These are phyloP conservation scores for Typhlichthys subterraneus DNA, from an alignment of 2,797 vertebrate genomes.

Conservation along the genomic window DNA sequence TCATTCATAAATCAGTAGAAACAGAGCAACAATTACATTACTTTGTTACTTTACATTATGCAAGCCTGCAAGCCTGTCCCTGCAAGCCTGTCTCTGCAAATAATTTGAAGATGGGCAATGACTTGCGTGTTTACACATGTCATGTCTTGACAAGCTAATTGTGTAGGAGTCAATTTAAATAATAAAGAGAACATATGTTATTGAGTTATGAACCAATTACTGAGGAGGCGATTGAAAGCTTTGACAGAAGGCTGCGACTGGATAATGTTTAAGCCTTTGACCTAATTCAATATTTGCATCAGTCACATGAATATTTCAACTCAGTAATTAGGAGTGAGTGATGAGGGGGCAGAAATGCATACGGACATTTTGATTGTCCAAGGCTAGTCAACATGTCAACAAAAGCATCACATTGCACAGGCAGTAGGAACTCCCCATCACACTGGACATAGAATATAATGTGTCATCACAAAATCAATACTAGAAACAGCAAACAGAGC, in stretches of 20 bases:
- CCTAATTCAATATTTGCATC: constrained; percentile 56
- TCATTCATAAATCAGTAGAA: constrained; percentile 19
- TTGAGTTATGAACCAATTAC: constrained; percentile 51
- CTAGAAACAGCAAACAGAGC: not conserved
- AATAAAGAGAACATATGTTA: constrained; percentile 50
- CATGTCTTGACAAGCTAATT: constrained; percentile 52
- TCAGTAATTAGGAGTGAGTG: constrained; percentile 28
- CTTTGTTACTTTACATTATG: not conserved
- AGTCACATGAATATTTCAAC: constrained; percentile 54
- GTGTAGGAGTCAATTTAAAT: constrained; percentile 54
- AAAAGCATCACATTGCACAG: not conserved
- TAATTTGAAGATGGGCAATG: constrained; percentile 63
- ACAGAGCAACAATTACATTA: constrained; percentile 35
- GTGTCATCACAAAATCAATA: constrained; percentile 1
- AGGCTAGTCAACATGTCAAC: too few species aligned
- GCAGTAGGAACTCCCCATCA: constrained; percentile 9
- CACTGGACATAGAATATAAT: constrained; percentile 20
- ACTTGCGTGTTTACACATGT: constrained; percentile 42
- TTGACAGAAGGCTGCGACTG: constrained; percentile 31
- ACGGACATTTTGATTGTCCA: constrained; percentile 6
- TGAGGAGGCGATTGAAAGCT: constrained; percentile 54
- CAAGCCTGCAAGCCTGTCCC: constrained; percentile 32
- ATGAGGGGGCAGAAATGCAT: constrained; percentile 38
- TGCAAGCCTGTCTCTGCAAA: constrained; percentile 31
- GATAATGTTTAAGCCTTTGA: constrained; percentile 19